Evolutionary conservation across 2,888 invertebrate species (phyloP), one percentile per base, ranked within the genome.

Genomic region (Crocallis elinguaria): DNA sequence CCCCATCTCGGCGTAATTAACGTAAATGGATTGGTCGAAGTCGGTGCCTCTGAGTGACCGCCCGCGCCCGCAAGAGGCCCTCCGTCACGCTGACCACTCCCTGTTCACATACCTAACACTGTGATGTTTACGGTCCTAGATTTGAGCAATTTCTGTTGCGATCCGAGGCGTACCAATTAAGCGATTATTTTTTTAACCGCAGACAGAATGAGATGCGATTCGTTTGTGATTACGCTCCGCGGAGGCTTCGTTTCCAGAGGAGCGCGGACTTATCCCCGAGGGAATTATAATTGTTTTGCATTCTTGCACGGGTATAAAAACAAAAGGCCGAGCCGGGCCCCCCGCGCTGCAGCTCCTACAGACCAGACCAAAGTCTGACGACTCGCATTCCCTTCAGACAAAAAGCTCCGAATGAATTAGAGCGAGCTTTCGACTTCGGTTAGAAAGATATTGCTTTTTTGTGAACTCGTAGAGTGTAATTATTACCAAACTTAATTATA

Each of bases 261-360:
- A 83, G 79, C 70, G 73, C 80, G 73, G 78, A 79, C 77, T 85
- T 86, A 85, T 89, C 86, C 87, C 86, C 77, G 79, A 75, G 86
- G 83, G 84, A 86, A 86, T 88, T 88, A 89, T 89, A 90, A 91
- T 90, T 91, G 89, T 88, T 90, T 90, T 90, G 90, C 90, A 89
- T 90, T 91, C 89, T 88, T 89, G 87, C 85, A 84, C 82, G 86
- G 82, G 83, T 82, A 91, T 84, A 89, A 91, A 88, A 90, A 89
- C 87, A 88, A 90, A 89, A 90, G 85, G 81, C 77, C 80, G 74
- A 77, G 72, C 69, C 71, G 72, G 84, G 84, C 86, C 88, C 87
- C 88, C 87, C 88, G 88, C 86, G 67, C 85, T 79, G 86, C 68
- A 67, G 72, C 69, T 68, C 71, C 75, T 77, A 66, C 80, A 77